Evolutionary conservation across 2,888 invertebrate genomes (phyloP), one percentile per base, ranked within the genome.

Genomic region (Phyto melanocephala): DNA sequence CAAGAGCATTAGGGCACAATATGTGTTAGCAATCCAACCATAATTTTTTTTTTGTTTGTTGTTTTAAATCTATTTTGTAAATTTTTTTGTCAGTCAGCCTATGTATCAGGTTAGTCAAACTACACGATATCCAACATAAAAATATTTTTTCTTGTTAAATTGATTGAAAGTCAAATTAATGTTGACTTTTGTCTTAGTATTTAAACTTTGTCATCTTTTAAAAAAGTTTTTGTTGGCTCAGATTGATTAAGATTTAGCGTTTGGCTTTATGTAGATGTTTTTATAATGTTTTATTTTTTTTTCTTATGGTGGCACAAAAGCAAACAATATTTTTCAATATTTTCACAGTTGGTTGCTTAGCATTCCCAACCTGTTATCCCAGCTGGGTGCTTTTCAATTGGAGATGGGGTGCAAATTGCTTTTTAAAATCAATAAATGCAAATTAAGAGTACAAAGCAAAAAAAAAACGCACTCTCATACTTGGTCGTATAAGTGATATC

Each of bases 291-390:
- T 6, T 33, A 33, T 24, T 33, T 63, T 54, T n/a, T 54, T 22
- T 74, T n/a, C 4, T 20, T 33, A 15, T 60, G n/a, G 10, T 42
- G 42, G 15, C 52, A 54, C 22, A 28, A 58, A 47, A 52, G 33
- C 52, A 60, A 62, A 52, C 68, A 76, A 52, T 62, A 28, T 67
- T 76, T 65, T 67, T 40, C 67, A 33, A 40, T 70, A 35, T 60
- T 60, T 52, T 42, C 22, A 17, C 68, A 62, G 28, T 42, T 42
- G n/a, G n/a, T n/a, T n/a, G n/a, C n/a, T n/a, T n/a, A n/a, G n/a
- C n/a, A n/a, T n/a, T n/a, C n/a, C n/a, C n/a, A n/a, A n/a, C n/a
- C n/a, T n/a, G n/a, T 5, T 13, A 0, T 33, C 8, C 8, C 45
- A 45, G 45, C 40, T 42, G 13, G n/a, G 13, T 40, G 6, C 1